Conservation (phyloP, 2,888 invertebrate species). For the Ligdia adustata region DNA sequence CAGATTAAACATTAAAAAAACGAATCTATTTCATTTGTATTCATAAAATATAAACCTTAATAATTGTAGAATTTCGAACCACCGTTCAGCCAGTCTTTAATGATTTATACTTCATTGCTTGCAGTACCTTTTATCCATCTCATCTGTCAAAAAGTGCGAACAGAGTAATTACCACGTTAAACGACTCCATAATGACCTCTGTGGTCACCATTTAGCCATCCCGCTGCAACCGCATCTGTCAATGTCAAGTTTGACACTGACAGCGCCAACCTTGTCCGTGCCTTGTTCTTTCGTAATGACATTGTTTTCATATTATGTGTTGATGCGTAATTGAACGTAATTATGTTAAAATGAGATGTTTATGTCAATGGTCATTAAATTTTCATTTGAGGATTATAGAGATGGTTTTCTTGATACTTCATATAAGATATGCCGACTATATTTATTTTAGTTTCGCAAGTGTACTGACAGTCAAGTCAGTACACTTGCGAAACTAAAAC, state of each 20-base stretch:
- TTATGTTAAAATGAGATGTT: slow-evolving; percentile 16
- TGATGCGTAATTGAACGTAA: slow-evolving; percentile 14
- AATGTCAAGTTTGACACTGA: slow-evolving; percentile 36
- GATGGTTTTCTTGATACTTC: no score
- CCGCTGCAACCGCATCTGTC: slow-evolving; percentile 28
- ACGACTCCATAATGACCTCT: slow-evolving; percentile 23
- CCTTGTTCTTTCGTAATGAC: slow-evolving; percentile 20
- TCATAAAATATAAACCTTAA: no score
- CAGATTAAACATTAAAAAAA: no score
- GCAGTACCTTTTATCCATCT: slow-evolving; percentile 7
- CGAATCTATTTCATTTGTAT: no score
- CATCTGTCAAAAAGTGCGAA: slow-evolving; percentile 31
- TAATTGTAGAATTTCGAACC: no score
- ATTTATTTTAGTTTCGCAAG: no score
- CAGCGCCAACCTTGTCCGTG: slow-evolving; percentile 22
- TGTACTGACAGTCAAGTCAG: no score
- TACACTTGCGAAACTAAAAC: no score
- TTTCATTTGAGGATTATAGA: no score
- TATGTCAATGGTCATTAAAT: neutral
- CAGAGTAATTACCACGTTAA: slow-evolving; percentile 26
- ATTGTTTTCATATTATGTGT: slow-evolving; percentile 14
- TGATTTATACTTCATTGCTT: no score
- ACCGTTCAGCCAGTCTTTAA: no score
- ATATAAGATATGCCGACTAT: no score
- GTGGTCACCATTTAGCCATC: slow-evolving; percentile 23